A percentile compares a stretch with the other conserved stretches of the same genome.
phyloP scores from a whole-genome alignment of 2,888 invertebrate species.

The Trilocha varians region DNA sequence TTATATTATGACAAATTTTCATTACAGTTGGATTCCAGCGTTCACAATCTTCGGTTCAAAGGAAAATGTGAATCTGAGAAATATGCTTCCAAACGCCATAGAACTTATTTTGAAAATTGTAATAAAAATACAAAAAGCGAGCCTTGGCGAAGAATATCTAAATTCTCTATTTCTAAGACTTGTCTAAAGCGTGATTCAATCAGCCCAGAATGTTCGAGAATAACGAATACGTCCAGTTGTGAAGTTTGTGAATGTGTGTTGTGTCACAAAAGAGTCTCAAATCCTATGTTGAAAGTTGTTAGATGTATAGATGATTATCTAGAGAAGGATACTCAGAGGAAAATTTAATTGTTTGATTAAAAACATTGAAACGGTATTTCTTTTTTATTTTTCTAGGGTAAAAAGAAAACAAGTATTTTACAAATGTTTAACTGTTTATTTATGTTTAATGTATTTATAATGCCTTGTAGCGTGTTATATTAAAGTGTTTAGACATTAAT shows the following conservation, averaged over 20 bases:
- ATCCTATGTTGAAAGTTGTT: conserved; percentile 47
- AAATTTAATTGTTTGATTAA: neutral
- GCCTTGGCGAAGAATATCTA: conserved; percentile 24
- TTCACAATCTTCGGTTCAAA: neutral
- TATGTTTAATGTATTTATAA: neutral
- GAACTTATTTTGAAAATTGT: neutral
- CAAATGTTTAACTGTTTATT: neutral
- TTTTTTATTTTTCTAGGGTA: too few relatives aligned
- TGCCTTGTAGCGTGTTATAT: neutral
- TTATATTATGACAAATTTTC: too few relatives aligned
- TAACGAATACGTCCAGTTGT: conserved; percentile 5
- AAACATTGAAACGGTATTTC: too few relatives aligned
- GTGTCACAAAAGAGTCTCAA: conserved; percentile 26
- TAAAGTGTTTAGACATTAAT: too few relatives aligned
- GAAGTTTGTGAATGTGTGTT: conserved; percentile 20
- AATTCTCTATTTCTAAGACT: conserved; percentile 13
- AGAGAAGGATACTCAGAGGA: neutral
- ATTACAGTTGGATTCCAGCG: too few relatives aligned
- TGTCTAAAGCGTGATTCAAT: conserved; percentile 12
- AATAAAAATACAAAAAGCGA: conserved; percentile 19
- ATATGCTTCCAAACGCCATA: neutral
- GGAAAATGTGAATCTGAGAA: neutral
- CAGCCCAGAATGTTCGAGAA: conserved; percentile 22
- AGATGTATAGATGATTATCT: conserved; percentile 31
- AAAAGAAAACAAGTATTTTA: neutral